phyloP scores from a whole-genome alignment of 2,888 invertebrate species.

The Lasioglossum zephyrum region DNA sequence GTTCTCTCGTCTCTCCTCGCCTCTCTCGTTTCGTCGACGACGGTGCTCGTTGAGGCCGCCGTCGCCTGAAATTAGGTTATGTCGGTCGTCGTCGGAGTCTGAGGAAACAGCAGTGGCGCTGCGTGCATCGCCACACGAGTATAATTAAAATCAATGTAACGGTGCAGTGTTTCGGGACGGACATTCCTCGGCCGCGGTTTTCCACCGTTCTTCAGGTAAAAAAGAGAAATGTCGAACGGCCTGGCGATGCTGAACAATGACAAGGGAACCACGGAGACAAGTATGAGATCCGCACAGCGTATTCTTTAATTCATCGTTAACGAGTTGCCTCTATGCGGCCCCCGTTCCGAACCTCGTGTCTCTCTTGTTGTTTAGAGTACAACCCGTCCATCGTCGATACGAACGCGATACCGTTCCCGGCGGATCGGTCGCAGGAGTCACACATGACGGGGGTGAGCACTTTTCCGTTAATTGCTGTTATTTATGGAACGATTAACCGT shows the following conservation, averaged over 20 bases:
- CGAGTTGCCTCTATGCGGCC: not conserved
- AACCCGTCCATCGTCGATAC: constrained; percentile 60
- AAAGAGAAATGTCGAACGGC: constrained; percentile 76
- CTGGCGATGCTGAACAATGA: constrained; percentile 73
- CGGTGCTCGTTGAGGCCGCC: not conserved
- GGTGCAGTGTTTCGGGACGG: constrained; percentile 62
- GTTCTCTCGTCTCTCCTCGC: not conserved
- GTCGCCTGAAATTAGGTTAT: constrained; percentile 51
- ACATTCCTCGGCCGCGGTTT: constrained; percentile 15
- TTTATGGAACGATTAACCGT: constrained; percentile 30
- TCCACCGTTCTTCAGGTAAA: not conserved
- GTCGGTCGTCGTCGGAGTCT: constrained; percentile 30
- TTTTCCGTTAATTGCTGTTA: constrained; percentile 45
- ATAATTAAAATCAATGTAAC: constrained; percentile 80
- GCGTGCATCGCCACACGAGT: constrained; percentile 66
- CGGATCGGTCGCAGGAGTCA: constrained; percentile 66
- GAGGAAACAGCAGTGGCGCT: constrained; percentile 72
- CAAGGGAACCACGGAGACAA: constrained; percentile 68
- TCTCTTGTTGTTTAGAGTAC: constrained; percentile 63
- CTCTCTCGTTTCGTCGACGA: not conserved
- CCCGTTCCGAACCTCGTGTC: constrained; percentile 9
- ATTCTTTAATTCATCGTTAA: constrained; percentile 37
- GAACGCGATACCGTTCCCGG: constrained; percentile 58
- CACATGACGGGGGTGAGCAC: constrained; percentile 70
- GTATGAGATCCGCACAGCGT: constrained; percentile 65